Percentiles rank a stretch among this genome's conserved stretches.
Conservation (phyloP, 2,888 invertebrate species). For the Odontothrips loti region DNA sequence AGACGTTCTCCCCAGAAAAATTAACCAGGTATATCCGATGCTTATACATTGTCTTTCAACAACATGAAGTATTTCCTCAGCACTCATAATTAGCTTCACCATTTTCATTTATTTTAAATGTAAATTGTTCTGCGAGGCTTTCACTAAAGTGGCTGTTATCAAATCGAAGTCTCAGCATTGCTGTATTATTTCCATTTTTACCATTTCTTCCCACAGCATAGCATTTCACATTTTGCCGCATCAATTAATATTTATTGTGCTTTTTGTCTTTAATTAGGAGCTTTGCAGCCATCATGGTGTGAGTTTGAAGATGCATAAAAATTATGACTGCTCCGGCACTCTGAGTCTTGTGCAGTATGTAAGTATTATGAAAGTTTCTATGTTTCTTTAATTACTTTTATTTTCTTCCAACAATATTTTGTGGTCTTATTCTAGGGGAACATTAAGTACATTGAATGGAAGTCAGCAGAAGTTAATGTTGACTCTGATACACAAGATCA, state of each 20-base stretch:
- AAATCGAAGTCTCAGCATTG: not conserved
- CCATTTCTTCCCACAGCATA: not conserved
- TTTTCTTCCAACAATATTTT: not conserved
- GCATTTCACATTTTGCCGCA: not conserved
- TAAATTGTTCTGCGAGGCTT: not conserved
- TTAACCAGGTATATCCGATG: not conserved
- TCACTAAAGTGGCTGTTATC: not conserved
- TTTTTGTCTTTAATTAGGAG: constrained; percentile 51
- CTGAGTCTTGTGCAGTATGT: constrained; percentile 63
- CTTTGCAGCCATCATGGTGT: constrained; percentile 78
- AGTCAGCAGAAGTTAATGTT: constrained; percentile 74
- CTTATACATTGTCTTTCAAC: not conserved
- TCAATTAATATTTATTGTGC: not conserved
- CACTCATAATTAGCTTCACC: not conserved
- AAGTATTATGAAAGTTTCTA: constrained; percentile 38
- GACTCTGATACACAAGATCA: constrained; percentile 62
- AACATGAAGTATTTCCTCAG: not conserved
- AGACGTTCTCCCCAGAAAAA: not conserved
- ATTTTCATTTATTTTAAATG: not conserved
- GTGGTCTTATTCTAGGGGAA: constrained; percentile 44
- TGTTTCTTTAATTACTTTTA: constrained; percentile 16
- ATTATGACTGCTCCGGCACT: constrained; percentile 61
- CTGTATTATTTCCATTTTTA: not conserved
- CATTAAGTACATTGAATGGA: constrained; percentile 75
- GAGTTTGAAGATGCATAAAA: constrained; percentile 54